Percentiles rank a stretch among this genome's conserved stretches.
These are phyloP conservation scores for Harpalus rubripes DNA, from an alignment of 2,888 invertebrate genomes.

Conservation along the genomic window DNA sequence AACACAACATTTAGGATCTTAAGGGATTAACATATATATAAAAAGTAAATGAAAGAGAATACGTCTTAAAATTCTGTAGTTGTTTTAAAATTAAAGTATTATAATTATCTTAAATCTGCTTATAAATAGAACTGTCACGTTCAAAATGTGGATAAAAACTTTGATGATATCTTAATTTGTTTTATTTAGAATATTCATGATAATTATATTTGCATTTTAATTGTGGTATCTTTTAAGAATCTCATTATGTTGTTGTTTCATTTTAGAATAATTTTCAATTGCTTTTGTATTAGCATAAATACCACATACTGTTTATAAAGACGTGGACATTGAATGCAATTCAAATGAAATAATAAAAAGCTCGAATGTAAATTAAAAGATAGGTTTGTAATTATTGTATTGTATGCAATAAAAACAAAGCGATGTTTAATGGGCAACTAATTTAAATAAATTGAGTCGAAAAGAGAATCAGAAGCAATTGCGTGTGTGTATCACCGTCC, in stretches of 20 bases:
- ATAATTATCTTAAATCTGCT: not conserved
- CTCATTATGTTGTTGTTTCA: constrained; percentile 3
- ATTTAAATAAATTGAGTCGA: constrained; percentile 40
- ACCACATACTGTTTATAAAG: not conserved
- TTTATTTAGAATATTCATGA: constrained; percentile 7
- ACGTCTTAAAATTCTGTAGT: no score
- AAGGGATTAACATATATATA: no score
- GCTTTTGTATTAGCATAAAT: not conserved
- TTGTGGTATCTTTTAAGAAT: not conserved
- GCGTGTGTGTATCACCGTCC: constrained; percentile 18
- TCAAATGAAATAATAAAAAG: constrained; percentile 1
- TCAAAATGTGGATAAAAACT: not conserved
- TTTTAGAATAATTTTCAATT: not conserved
- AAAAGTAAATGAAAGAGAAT: no score
- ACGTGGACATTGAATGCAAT: not conserved
- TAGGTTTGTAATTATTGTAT: constrained; percentile 5
- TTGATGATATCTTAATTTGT: not conserved
- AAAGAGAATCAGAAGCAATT: constrained; percentile 3
- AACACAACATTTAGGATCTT: no score
- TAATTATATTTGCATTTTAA: constrained; percentile 1
- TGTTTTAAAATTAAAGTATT: no score
- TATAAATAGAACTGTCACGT: not conserved
- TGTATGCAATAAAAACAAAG: constrained; percentile 18
- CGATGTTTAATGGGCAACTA: constrained; percentile 26
- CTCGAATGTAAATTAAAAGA: not conserved